Conservation (phyloP, 2,113 vertebrate genomes). For the Puffinus mauretanicus region DNA sequence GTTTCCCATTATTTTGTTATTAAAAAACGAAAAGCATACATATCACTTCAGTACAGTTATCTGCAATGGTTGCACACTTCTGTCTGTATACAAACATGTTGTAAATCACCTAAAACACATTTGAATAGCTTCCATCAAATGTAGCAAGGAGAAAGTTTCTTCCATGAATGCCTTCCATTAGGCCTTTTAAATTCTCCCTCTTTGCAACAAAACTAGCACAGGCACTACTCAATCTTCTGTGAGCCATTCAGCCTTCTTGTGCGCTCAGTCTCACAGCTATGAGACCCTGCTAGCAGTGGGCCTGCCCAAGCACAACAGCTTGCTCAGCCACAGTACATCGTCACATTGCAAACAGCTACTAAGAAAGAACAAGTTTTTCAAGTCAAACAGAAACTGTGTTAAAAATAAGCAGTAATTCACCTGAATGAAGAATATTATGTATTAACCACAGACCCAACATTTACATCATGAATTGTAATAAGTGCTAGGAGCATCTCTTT, state of each 20-base stretch:
- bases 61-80: background rate
- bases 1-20: background rate
- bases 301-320: background rate
- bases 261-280: background rate
- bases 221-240: too few species aligned
- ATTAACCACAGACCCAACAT: background rate
- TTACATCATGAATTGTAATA: background rate
- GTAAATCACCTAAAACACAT: background rate
- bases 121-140: background rate
- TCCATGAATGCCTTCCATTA: background rate
- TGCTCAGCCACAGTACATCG: background rate
- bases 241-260: background rate
- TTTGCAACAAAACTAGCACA: background rate
- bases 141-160: background rate
- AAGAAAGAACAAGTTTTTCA: background rate
- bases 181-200: background rate
- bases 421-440: background rate
- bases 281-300: background rate
- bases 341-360: background rate
- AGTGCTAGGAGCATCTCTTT: background rate
- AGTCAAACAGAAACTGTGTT: background rate
- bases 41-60: background rate
- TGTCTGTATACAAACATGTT: background rate
- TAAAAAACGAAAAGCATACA: background rate
- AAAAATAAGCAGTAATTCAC: background rate